Evolutionary conservation across 2,113 vertebrate genomes (phyloP).

Genomic region (Sebastes fasciatus): DNA sequence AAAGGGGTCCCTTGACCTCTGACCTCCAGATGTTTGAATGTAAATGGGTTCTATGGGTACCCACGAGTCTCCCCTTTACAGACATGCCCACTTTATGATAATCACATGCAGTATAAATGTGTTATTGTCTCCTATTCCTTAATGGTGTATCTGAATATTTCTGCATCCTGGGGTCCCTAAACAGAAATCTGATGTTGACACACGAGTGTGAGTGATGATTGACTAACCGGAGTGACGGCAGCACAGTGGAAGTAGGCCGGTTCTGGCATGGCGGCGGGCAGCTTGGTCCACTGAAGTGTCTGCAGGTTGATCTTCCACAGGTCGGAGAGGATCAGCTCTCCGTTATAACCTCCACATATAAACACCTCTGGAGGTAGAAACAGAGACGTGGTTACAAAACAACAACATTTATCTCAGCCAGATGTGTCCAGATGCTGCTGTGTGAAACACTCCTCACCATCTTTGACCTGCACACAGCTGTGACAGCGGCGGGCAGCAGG

Average conservation of each 20-base stretch:
- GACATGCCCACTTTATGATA: no score
- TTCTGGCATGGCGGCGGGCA: constrained; percentile 94
- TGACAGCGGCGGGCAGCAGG: constrained; percentile 96
- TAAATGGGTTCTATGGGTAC: no score
- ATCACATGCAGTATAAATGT: no score
- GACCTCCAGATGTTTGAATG: no score
- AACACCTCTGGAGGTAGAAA: constrained; percentile 88
- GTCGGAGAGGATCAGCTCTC: constrained; percentile 93
- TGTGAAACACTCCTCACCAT: constrained; percentile 84
- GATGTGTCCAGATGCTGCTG: not conserved
- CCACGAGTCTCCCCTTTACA: no score
- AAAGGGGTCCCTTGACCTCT: no score
- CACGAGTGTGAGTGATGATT: not conserved
- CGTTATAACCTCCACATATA: constrained; percentile 96
- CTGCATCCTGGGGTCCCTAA: no score
- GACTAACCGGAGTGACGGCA: constrained; percentile 94
- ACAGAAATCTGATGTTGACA: no score
- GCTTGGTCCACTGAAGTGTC: constrained; percentile 93
- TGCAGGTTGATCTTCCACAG: constrained; percentile 95
- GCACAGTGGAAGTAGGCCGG: constrained; percentile 98
- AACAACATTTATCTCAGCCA: not conserved
- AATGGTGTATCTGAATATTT: no score
- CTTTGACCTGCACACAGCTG: constrained; percentile 96
- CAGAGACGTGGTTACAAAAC: not conserved
- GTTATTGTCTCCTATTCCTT: no score